Evolutionary conservation across 30 jellyfish, hydroid and myxozoan genomes (phyloP).

Genomic region (Sanderia malayensis): DNA sequence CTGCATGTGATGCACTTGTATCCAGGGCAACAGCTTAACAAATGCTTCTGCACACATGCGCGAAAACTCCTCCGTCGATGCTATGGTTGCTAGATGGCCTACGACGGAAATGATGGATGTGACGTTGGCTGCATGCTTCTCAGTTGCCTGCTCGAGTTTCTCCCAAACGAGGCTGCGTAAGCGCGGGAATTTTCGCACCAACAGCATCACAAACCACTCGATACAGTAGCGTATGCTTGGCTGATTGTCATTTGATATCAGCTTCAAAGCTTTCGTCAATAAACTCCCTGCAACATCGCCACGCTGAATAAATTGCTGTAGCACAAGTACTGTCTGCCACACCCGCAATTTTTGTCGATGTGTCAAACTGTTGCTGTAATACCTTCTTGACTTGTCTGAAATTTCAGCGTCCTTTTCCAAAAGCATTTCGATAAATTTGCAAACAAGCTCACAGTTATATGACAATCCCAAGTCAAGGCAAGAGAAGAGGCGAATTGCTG

Average conservation of each 20-base stretch:
- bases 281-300: constrained; percentile 32
- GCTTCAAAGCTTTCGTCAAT: constrained; percentile 20
- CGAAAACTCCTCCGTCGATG: constrained; percentile 50
- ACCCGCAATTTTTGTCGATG: constrained; percentile 89
- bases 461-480: background rate
- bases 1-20: constrained; percentile 93
- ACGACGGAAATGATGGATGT: constrained; percentile 60
- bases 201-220: constrained; percentile 73
- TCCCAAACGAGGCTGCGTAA: constrained; percentile 46
- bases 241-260: constrained; percentile 61
- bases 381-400: constrained; percentile 30
- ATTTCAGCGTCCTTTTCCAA: constrained; percentile 49
- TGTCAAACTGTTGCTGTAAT: constrained; percentile 66
- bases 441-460: background rate
- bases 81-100: constrained; percentile 56
- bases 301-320: constrained; percentile 11
- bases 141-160: constrained; percentile 69
- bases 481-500: constrained; percentile 25
- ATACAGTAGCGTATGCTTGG: constrained; percentile 81
- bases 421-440: constrained; percentile 29
- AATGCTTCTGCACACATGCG: constrained; percentile 61
- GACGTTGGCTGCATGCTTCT: constrained; percentile 59
- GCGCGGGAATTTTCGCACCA: constrained; percentile 36
- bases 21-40: constrained; percentile 74
- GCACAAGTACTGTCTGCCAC: constrained; percentile 81